Evolutionary conservation across 2,797 vertebrate species (phyloP), one percentile per base, ranked within the genome.

Genomic region (Galaxias olidus): DNA sequence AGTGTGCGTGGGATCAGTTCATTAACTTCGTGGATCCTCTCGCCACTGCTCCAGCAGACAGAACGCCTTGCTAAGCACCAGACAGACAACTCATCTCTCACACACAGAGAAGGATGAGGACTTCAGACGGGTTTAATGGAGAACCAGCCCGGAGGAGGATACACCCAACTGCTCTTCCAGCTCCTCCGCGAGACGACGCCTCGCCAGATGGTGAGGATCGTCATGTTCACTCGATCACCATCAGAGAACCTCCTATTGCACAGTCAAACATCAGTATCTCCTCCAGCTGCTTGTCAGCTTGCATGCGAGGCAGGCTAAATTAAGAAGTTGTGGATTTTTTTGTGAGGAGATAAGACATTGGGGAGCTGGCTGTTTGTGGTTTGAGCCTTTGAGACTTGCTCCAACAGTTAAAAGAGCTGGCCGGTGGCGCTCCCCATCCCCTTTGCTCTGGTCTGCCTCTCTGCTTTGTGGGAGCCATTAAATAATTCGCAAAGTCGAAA

Each of bases 61-160:
- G 30, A 48, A 17, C 40, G 65, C 65, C 59, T 59, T 51, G 56
- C 56, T 45, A 66, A 59, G 56, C 56, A 66, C 47, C 47, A 59
- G 64, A 59, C 64, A 50, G 17, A 48, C 57, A 13, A 42, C 12
- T 18, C 59, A 52, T 41, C 59, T 48, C 45, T 59, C 17, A 59
- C 41, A 59, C 41, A 44, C 40, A 19, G 49, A 51, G 57, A 66
- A 45, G 42, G 56, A 66, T 66, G 49, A 66, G 48, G 48, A n/a
- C 57, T 49, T 66, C 17, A 14, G 30, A 13, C n/a, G 46, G 46
- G 19, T 40, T 12, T 57, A 49, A 57, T 49, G 4, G 40, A 13
- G 13, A 66, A 44, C 56, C 18, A 50, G 18, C 51, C 17, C 17
- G 1, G 17, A 53, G 15, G 19, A 18, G 19, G 10, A n/a, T 9